A percentile compares a stretch with the other conserved stretches of the same genome.
Evolutionary conservation across 2,797 vertebrate species (phyloP).

Genomic region (Sciaenops ocellatus): DNA sequence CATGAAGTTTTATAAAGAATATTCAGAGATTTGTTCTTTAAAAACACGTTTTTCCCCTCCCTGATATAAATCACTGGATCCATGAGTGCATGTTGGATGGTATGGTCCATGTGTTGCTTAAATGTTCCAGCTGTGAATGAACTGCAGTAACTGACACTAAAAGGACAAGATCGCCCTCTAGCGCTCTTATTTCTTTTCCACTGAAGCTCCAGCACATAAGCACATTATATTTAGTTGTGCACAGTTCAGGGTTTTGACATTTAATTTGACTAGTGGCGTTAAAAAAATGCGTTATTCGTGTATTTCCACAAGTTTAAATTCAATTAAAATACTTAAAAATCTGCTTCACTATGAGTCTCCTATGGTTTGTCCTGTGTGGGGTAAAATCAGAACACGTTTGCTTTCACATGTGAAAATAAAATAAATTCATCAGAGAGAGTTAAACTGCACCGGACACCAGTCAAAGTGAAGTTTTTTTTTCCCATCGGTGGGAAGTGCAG

Average conservation of each 20-base stretch:
- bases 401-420: background rate
- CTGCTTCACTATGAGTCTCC: background rate
- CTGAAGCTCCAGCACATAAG: background rate
- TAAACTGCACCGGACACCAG: constrained; percentile 28
- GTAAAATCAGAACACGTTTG: background rate
- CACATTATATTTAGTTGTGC: background rate
- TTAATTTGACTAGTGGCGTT: background rate
- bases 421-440: background rate
- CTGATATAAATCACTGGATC: constrained; percentile 1
- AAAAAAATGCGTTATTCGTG: background rate
- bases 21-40: background rate
- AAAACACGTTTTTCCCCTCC: background rate
- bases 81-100: background rate
- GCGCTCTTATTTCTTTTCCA: constrained; percentile 51
- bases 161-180: constrained; percentile 86
- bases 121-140: constrained; percentile 25
- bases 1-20: background rate
- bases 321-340: background rate
- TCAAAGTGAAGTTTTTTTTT: constrained; percentile 73
- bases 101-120: constrained; percentile 25
- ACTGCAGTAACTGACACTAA: constrained; percentile 21
- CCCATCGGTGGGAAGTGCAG: constrained; percentile 74
- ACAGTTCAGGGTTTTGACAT: background rate
- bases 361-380: rapidly evolving
- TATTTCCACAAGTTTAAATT: background rate